Evolutionary conservation across 2,797 vertebrate genomes (phyloP), one percentile per base, ranked within the genome.

Genomic region (Ceyx erithaca): DNA sequence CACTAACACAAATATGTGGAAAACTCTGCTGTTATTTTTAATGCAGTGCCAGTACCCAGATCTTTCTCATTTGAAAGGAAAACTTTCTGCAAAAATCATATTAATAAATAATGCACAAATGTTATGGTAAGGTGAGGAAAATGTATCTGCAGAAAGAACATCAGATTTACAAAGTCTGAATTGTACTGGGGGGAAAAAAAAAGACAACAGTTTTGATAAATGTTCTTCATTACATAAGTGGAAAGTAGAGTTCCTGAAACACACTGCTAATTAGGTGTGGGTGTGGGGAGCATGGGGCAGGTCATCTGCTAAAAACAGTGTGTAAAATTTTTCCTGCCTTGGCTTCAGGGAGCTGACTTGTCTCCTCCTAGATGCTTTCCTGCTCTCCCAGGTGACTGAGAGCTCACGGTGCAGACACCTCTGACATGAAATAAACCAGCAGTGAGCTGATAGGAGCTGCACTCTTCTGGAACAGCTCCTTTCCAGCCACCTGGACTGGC

Each of bases 401-500:
- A 71, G 41, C 40, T 70, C 45, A 0, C 17, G 4, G 1, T 21
- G 20, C 45, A 40, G 54, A 16, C 35, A 6, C 6, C 13, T 87
- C 22, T 26, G 73, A 54, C 8, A 2, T 30, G 57, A 61, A 40
- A 3, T 12, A 5, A 10, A 68, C 3, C 33, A 81, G 49, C 49
- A 40, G 0, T 0, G 37, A 48, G 54, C 9, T 0, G 1, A 4
- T 22, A 16, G 51, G 41, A 41, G 0, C n/a, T 25, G 40, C 8
- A 0, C 23, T 35, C 30, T 37, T n/a, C 30, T 16, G 30, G 3
- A 52, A 26, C 17, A 26, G 18, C 11, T 46, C 23, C 45, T 10
- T 61, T 68, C 21, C 67, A 58, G 22, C 8, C 59, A 10, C 28
- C 62, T 35, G 28, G 4, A 12, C 5, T 41, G 45, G 8, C 46